Evolutionary conservation across 1,140 invertebrate genomes (phyloP).

Genomic region (Laupala kohalensis): DNA sequence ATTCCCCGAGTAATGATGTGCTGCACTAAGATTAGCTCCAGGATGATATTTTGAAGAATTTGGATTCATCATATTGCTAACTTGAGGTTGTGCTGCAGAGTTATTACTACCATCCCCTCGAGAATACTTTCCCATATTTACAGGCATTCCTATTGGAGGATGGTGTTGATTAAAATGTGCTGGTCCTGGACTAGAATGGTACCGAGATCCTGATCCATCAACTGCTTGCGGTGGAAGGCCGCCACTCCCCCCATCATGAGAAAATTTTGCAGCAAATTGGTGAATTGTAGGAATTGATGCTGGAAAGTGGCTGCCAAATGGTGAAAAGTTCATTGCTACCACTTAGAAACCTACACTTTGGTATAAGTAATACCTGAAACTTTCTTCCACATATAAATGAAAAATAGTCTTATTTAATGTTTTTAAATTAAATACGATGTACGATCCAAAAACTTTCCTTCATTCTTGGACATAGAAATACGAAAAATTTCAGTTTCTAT

Average conservation of each 20-base stretch:
- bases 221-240: conserved; percentile 11
- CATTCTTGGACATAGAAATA: neutral
- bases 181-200: conserved; percentile 19
- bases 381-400: neutral
- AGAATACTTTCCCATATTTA: conserved; percentile 34
- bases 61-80: conserved; percentile 14
- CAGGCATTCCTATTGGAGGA: conserved; percentile 23
- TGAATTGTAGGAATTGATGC: conserved; percentile 46
- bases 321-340: conserved; percentile 44
- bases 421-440: neutral
- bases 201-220: conserved; percentile 26
- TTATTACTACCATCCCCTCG: conserved; percentile 29
- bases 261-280: conserved; percentile 27
- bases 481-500: too few relatives aligned
- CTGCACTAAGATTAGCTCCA: conserved; percentile 23
- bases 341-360: neutral
- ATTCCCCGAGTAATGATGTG: conserved; percentile 8
- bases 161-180: conserved; percentile 23
- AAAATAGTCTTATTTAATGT: neutral
- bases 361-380: neutral
- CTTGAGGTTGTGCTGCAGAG: conserved; percentile 9
- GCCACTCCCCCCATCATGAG: conserved; percentile 13
- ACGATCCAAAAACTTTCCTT: neutral
- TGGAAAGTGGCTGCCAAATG: conserved; percentile 48
- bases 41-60: conserved; percentile 29